phyloP scores from a whole-genome alignment of 2,888 invertebrate genomes.

The Abrostola triplasia region DNA sequence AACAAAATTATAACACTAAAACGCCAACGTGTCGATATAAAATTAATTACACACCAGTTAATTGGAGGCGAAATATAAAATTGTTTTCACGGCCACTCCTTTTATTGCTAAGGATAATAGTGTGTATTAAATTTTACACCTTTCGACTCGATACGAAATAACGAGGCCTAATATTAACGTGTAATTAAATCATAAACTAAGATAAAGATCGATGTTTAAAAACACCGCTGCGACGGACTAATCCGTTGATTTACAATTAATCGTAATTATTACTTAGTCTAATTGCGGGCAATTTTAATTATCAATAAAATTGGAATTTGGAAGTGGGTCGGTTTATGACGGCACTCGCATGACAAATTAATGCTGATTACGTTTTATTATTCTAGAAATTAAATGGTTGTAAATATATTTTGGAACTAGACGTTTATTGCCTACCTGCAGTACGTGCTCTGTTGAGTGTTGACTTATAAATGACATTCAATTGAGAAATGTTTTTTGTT shows the following conservation, averaged over 20 bases:
- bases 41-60: slow-evolving; percentile 53
- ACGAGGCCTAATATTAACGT: slow-evolving; percentile 71
- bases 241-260: slow-evolving; percentile 85
- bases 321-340: slow-evolving; percentile 71
- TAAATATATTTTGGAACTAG: slow-evolving; percentile 46
- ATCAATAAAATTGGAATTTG: slow-evolving; percentile 73
- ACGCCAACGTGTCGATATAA: slow-evolving; percentile 50
- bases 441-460: slow-evolving; percentile 5
- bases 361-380: slow-evolving; percentile 70
- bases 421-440: slow-evolving; percentile 24
- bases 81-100: slow-evolving; percentile 60
- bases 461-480: too few relatives aligned
- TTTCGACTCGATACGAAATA: slow-evolving; percentile 71
- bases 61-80: slow-evolving; percentile 55
- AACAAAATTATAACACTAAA: slow-evolving; percentile 38
- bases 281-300: slow-evolving; percentile 86
- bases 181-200: slow-evolving; percentile 86
- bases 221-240: slow-evolving; percentile 73
- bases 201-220: slow-evolving; percentile 78
- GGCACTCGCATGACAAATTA: slow-evolving; percentile 65
- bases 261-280: slow-evolving; percentile 80
- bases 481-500: too few relatives aligned
- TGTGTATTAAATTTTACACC: slow-evolving; percentile 74
- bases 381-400: slow-evolving; percentile 64
- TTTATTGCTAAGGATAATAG: slow-evolving; percentile 73